Conservation (phyloP, 2,888 invertebrate species). For the Acleris holmiana region DNA sequence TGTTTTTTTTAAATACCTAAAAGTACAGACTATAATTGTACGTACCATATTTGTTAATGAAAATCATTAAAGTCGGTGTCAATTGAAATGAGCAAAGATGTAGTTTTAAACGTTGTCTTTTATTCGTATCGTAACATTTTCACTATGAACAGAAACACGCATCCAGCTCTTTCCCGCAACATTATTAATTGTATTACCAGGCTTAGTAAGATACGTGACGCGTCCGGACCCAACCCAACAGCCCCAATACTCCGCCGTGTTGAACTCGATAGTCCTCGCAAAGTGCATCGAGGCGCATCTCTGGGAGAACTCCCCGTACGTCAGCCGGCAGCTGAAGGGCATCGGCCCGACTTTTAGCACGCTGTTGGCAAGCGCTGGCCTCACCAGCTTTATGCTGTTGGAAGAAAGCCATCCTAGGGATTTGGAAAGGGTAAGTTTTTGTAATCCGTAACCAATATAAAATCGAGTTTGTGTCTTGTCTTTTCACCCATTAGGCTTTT, state of each 20-base stretch:
- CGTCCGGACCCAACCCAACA: conserved; percentile 58
- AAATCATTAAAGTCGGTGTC: too few species aligned
- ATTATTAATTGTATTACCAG: conserved; percentile 53
- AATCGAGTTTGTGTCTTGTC: not conserved
- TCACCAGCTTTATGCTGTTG: conserved; percentile 86
- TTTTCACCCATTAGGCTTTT: not conserved
- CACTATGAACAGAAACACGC: too few species aligned
- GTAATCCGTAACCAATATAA: not conserved
- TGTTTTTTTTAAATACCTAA: too few species aligned
- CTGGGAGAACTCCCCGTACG: conserved; percentile 90
- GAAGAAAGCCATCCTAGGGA: conserved; percentile 88
- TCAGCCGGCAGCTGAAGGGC: conserved; percentile 88
- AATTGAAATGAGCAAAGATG: too few species aligned
- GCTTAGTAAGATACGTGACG: conserved; percentile 84
- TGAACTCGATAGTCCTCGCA: conserved; percentile 85
- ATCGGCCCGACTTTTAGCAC: conserved; percentile 88
- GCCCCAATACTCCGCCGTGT: conserved; percentile 76
- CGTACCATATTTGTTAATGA: too few species aligned
- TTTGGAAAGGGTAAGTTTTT: conserved; percentile 85
- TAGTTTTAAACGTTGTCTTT: too few species aligned
- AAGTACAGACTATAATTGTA: too few species aligned
- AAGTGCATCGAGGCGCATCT: conserved; percentile 88
- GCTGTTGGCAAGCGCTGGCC: conserved; percentile 86
- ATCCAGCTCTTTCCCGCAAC: too few species aligned
- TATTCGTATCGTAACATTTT: too few species aligned